Percentiles rank a stretch among this genome's conserved stretches.
Evolutionary conservation across 92 coral and sea anemone genomes (phyloP).

Genomic region (Heliopora coerulea): DNA sequence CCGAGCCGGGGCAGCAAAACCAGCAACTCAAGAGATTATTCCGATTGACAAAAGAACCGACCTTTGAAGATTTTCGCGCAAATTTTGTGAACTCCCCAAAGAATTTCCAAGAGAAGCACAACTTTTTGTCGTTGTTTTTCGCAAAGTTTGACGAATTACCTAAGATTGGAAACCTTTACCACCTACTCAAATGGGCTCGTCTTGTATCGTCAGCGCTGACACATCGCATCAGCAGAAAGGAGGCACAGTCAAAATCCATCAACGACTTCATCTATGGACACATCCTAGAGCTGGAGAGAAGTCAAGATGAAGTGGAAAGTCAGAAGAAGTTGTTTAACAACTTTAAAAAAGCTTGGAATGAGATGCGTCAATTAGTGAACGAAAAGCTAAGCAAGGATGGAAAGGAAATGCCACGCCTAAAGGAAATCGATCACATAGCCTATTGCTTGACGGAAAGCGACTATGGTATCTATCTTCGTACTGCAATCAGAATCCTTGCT

Average conservation of each 20-base stretch:
- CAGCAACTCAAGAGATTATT: constrained; percentile 64
- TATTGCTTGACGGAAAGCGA: constrained; percentile 75
- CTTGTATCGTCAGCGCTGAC: constrained; percentile 59
- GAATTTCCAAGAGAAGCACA: constrained; percentile 54
- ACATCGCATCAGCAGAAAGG: constrained; percentile 72
- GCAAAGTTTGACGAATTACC: constrained; percentile 61
- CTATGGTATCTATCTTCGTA: constrained; percentile 62
- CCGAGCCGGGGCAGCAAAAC: constrained; percentile 47
- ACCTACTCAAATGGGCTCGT: constrained; percentile 75
- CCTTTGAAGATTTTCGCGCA: constrained; percentile 58
- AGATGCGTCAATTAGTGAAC: constrained; percentile 58
- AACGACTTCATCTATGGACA: constrained; percentile 64
- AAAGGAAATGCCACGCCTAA: constrained; percentile 61
- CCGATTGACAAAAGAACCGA: constrained; percentile 64
- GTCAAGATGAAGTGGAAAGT: constrained; percentile 39
- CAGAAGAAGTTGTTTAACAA: constrained; percentile 53
- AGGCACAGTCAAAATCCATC: constrained; percentile 59
- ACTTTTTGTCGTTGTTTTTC: constrained; percentile 75
- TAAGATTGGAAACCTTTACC: constrained; percentile 55
- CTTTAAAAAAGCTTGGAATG: constrained; percentile 77
- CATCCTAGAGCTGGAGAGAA: constrained; percentile 14
- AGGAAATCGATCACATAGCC: constrained; percentile 67
- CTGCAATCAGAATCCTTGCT: constrained; percentile 62
- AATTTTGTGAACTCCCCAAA: constrained; percentile 52
- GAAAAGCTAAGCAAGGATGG: constrained; percentile 27